Conservation (phyloP, 2,113 vertebrate species). For the Dipodomys spectabilis region DNA sequence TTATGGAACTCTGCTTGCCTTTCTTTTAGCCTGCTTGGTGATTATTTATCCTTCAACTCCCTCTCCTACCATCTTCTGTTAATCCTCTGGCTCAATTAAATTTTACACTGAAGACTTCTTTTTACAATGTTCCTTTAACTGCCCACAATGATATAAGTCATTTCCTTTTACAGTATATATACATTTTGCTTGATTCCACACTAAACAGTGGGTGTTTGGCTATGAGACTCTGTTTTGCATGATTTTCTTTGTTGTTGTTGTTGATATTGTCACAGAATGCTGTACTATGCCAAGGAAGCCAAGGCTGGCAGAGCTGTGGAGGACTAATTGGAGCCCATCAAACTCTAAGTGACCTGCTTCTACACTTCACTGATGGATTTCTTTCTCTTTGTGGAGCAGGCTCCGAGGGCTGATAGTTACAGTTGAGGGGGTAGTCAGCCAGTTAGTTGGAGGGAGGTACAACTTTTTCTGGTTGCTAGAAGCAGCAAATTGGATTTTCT, state of each 20-base stretch:
- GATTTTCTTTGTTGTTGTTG: slow-evolving; percentile 67
- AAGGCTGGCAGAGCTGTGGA: slow-evolving; percentile 62
- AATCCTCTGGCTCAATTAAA: slow-evolving; percentile 40
- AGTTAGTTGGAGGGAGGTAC: not conserved
- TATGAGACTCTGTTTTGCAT: slow-evolving; percentile 53
- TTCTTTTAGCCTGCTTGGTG: not conserved
- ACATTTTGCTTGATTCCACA: slow-evolving; percentile 10
- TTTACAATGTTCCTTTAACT: slow-evolving; percentile 24
- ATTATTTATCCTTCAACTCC: not conserved
- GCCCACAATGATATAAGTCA: not conserved
- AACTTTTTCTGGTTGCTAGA: slow-evolving; percentile 27
- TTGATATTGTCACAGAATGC: slow-evolving; percentile 64
- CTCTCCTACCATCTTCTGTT: not conserved
- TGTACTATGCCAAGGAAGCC: slow-evolving; percentile 39
- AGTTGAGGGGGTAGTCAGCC: not conserved
- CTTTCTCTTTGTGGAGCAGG: slow-evolving; percentile 44
- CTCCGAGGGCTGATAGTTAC: not conserved
- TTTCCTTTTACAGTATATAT: slow-evolving; percentile 66
- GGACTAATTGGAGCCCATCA: slow-evolving; percentile 64
- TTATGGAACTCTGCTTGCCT: not conserved
- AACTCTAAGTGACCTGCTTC: slow-evolving; percentile 65
- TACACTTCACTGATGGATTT: slow-evolving; percentile 64
- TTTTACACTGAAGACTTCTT: slow-evolving; percentile 45
- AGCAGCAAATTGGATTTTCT: not conserved
- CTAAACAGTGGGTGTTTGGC: slow-evolving; percentile 46